These are phyloP conservation scores for Myiozetetes cayanensis DNA, from an alignment of 2,113 vertebrate genomes.

Conservation along the genomic window DNA sequence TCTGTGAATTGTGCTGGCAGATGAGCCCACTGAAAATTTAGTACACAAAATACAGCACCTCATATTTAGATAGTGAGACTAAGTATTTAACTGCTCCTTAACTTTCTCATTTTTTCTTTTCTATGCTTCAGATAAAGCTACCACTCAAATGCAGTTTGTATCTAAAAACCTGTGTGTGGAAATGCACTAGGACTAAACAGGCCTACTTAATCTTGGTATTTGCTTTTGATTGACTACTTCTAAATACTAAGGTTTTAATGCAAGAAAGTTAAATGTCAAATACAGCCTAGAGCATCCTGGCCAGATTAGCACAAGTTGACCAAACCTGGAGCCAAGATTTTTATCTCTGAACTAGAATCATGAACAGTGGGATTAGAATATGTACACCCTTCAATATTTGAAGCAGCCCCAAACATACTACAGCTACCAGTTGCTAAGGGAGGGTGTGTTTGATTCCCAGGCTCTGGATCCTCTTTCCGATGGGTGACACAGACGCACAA, in stretches of 20 bases:
- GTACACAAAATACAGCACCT: not conserved
- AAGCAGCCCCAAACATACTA: not conserved
- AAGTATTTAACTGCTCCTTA: not conserved
- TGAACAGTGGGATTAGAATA: not conserved
- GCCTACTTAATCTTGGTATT: not conserved
- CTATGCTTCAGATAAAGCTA: not conserved
- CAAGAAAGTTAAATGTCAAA: not conserved
- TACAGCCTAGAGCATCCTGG: not conserved
- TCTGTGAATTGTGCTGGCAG: not conserved
- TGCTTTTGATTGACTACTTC: not conserved
- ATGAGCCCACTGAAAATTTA: not conserved
- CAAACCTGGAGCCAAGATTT: not conserved
- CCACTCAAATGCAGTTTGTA: not conserved
- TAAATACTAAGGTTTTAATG: not conserved
- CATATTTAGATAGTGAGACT: not conserved
- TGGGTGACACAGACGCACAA: not conserved
- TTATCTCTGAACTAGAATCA: not conserved
- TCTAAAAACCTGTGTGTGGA: not conserved
- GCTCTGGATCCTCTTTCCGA: not conserved
- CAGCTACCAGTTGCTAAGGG: not conserved
- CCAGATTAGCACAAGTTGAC: not conserved
- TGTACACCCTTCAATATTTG: not conserved
- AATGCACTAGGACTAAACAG: not conserved
- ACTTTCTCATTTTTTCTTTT: not conserved
- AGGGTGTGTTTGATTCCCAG: not conserved